Base-by-base conservation (phyloP, 1,140 invertebrate genomes). In the Papilio glaucus region DNA sequence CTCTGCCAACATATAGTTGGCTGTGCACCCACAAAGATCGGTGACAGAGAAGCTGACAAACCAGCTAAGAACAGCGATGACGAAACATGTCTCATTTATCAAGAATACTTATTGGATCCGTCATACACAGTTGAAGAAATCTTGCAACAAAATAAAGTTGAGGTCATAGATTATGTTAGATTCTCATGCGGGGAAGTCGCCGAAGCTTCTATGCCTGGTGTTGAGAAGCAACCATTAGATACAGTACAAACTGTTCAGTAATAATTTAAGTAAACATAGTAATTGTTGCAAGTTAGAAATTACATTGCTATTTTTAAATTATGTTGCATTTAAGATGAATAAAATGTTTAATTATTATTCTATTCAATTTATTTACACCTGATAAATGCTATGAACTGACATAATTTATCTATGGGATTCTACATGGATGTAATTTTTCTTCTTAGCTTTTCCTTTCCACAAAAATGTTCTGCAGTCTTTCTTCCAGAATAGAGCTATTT, bases 1-100 rank as follows among this genome's bases (percentile, higher is more conserved):
- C 85, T 98, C 8, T 98, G 98, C 88, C 98, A 98, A 86, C 98
- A 99, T 85, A 96, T 99, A 81, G 97, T 99, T 49, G 98, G 98
- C 18, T 97, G 98, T 95, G 97, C 97, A 83, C 98, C 98, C 0
- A 87, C 78, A 26, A 96, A 95, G 90, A 94, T 99, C 77, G 98
- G 98, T 12, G 91, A 95, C 78, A 91, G 94, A 72, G 94, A 94
- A 61, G 91, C 93, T 63, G 95, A 97, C 79, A 89, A 95, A 80
- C 95, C 95, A 18, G 85, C 87, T 2, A 85, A 94, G 72, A 95
- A 96, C 80, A 80, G 94, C 67, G 96, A 97, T 77, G 95, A 97
- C 21, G 96, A 97, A 93, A 94, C 92, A 1, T 95, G 94, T 79
- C 94, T 99, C 68, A 95, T 98, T 63, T 95, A 95, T 86, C 98